Evolutionary conservation across 2,888 invertebrate genomes (phyloP).

Genomic region (Allygus modestus): DNA sequence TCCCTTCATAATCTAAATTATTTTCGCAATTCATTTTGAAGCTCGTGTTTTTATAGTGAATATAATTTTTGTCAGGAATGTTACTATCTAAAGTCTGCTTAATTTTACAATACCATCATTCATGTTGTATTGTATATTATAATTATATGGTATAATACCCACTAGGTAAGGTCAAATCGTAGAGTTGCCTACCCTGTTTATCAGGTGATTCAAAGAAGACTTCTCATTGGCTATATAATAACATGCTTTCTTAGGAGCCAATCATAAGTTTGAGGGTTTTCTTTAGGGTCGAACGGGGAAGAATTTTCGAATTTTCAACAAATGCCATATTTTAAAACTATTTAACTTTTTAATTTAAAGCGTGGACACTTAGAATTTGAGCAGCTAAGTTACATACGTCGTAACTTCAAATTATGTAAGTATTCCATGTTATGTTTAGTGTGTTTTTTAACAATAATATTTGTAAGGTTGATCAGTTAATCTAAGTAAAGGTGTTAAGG

Average conservation of each 20-base stretch:
- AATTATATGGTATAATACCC: too few relatives aligned
- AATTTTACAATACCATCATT: too few relatives aligned
- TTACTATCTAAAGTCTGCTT: too few relatives aligned
- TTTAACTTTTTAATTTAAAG: neutral
- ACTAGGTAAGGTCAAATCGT: too few relatives aligned
- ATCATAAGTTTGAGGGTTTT: neutral
- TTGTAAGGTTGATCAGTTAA: neutral
- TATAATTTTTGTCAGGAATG: too few relatives aligned
- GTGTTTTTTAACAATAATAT: neutral
- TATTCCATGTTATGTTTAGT: neutral
- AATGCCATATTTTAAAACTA: neutral
- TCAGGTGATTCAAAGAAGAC: neutral
- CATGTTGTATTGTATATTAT: too few relatives aligned
- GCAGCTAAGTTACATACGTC: too few relatives aligned
- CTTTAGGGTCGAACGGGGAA: neutral
- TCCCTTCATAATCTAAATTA: too few relatives aligned
- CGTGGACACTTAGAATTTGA: neutral
- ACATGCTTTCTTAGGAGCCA: neutral
- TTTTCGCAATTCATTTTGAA: too few relatives aligned
- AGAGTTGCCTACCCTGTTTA: neutral
- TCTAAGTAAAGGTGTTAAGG: too few relatives aligned
- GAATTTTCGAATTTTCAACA: constrained; percentile 4
- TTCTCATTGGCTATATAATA: constrained; percentile 17
- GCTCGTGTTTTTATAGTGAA: too few relatives aligned
- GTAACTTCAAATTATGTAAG: neutral